Percentiles rank a stretch among this genome's conserved stretches.
Evolutionary conservation across 37 sponge, comb jelly and placozoan species (phyloP).

Genomic region (Hormiphora californensis): DNA sequence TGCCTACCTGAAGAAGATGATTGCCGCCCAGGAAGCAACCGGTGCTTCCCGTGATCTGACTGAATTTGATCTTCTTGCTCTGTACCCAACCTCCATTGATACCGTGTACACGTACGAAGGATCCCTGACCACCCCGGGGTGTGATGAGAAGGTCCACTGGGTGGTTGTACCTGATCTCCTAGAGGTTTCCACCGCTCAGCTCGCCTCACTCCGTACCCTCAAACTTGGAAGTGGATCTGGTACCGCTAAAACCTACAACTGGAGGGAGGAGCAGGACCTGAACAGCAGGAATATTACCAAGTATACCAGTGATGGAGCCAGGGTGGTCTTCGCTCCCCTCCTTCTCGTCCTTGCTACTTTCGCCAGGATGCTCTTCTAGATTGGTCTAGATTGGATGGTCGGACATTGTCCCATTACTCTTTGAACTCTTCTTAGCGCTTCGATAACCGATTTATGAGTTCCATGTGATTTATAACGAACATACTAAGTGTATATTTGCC

Average conservation of each 20-base stretch:
- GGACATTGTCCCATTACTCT: too few species aligned
- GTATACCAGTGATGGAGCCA: too few species aligned
- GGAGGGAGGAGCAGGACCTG: background rate
- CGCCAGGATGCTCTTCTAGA: too few species aligned
- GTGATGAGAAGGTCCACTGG: slow-evolving; percentile 18
- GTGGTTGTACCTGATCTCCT: slow-evolving; percentile 9
- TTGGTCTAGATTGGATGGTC: too few species aligned
- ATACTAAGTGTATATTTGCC: too few species aligned
- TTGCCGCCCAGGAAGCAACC: background rate
- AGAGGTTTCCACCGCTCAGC: background rate
- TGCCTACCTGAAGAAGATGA: background rate
- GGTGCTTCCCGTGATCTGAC: background rate
- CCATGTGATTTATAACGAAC: too few species aligned
- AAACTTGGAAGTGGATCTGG: background rate
- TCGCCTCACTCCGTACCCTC: background rate
- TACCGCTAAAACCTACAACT: background rate
- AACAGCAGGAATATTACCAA: background rate
- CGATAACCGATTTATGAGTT: too few species aligned
- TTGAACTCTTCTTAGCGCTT: too few species aligned
- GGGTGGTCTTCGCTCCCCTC: too few species aligned
- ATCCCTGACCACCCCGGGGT: slow-evolving; percentile 29
- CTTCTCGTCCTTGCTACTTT: too few species aligned
- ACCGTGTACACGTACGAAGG: slow-evolving; percentile 8
- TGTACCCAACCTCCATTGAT: background rate
- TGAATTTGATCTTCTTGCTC: background rate